phyloP scores from a whole-genome alignment of 1,140 invertebrate species.

The Phthorimaea operculella region DNA sequence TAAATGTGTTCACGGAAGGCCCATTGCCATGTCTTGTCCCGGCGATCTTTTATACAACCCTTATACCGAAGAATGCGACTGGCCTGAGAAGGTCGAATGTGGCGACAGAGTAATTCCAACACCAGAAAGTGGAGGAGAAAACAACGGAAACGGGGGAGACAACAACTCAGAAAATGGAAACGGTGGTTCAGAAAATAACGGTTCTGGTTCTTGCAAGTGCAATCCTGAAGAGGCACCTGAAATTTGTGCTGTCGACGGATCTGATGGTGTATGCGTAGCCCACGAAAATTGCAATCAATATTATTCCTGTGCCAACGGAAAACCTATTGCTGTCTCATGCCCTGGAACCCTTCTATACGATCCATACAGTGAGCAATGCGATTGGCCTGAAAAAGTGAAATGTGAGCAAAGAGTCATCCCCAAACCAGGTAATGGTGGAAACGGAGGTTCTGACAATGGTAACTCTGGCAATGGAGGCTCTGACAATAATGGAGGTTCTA shows the following conservation, averaged over 20 bases:
- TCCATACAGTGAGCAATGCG: slow-evolving; percentile 66
- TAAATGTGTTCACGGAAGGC: neutral
- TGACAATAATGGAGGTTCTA: slow-evolving; percentile 5
- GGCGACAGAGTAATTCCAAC: neutral
- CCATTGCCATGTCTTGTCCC: slow-evolving; percentile 1
- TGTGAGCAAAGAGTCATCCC: slow-evolving; percentile 20
- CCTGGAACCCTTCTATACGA: slow-evolving; percentile 65
- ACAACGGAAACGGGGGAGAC: slow-evolving; percentile 6
- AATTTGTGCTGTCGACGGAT: slow-evolving; percentile 12
- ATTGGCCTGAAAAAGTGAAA: slow-evolving; percentile 42
- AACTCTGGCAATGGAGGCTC: slow-evolving; percentile 3
- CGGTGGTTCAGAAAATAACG: slow-evolving; percentile 13
- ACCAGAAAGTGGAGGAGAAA: slow-evolving; percentile 19
- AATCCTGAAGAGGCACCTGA: neutral
- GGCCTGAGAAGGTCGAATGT: slow-evolving; percentile 13
- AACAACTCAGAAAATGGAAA: slow-evolving; percentile 8
- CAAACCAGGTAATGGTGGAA: neutral
- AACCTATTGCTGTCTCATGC: slow-evolving; percentile 16
- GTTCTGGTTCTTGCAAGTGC: neutral
- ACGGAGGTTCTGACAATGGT: neutral
- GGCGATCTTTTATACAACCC: slow-evolving; percentile 15
- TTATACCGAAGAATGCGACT: slow-evolving; percentile 6
- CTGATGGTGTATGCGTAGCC: slow-evolving; percentile 20
- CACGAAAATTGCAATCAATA: slow-evolving; percentile 33
- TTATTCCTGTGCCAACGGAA: slow-evolving; percentile 22